Evolutionary conservation across 1,140 invertebrate genomes (phyloP), one percentile per base, ranked within the genome.

Genomic region (Wiebesia pumilae): DNA sequence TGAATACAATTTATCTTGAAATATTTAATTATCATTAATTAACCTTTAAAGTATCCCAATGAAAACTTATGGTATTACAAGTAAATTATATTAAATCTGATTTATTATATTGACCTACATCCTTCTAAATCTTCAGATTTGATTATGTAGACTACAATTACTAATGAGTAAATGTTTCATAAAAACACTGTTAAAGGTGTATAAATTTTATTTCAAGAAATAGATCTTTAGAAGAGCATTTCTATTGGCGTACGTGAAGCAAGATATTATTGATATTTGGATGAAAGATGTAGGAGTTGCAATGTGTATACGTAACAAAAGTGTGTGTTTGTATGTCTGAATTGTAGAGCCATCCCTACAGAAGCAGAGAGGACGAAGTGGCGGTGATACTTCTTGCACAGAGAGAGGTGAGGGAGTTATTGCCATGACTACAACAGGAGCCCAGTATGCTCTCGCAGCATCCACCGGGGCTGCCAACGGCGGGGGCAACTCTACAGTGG

Each of bases 341-440:
- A 79, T 90, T 58, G 27, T 88, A 94, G 93, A 93, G 87, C 88
- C 91, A 87, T 93, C 92, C 87, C 89, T 91, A 79, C 90, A 90
- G 83, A 91, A 90, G 89, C 90, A 89, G 88, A 90, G 89, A 91
- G 89, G 90, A 80, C 88, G 88, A 87, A 90, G 88, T 89, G 91
- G 90, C 88, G 89, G 90, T 87, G 89, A 91, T 90, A 92, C 91
- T 84, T 88, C 88, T 84, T 90, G 89, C 88, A 88, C 87, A 89
- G 90, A 93, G 84, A 92, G 90, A 91, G 90, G 90, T 89, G 90
- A 92, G 92, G 92, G 90, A 91, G 91, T 90, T 87, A 93, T 93
- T 92, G 90, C 93, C 92, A 94, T 94, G 93, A 93, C 93, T 93
- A 94, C 93, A 87, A 94, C 93, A 81, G 93, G 93, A 93, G 93